Base-by-base conservation (phyloP, 2,797 vertebrate genomes). In the Myripristis jacobus region DNA sequence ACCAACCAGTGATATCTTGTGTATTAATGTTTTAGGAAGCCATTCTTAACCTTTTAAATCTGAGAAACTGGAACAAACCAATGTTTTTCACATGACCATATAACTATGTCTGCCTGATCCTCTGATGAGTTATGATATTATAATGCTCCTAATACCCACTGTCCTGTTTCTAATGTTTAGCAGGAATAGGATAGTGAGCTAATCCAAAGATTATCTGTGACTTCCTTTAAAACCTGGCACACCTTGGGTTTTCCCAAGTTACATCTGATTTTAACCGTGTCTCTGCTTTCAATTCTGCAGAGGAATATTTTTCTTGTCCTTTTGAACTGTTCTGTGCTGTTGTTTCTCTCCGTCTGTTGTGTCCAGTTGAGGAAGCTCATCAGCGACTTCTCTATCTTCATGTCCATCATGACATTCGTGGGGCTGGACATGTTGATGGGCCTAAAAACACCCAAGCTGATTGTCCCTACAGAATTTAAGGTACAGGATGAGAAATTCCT, bases 331-430 rank as follows among this genome's bases (percentile, higher is more conserved):
- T 54, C 27, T 54, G 6, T 31, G 25, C 34, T 16, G 6, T 13
- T 43, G 9, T 56, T 48, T 66, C 24, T 70, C 57, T 62, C 70
- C 12, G 7, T 71, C 3, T 66, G n/a, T 74, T 36, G 31, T 51
- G 41, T n/a, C 50, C 90, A 98, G 96, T 81, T 98, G 61, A 95
- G 96, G 89, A 97, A 97, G 82, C 95, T 97, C 73, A 95, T 98
- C 92, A 98, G 96, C 9, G 96, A 98, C 91, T 98, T 98, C 91
- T 96, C 96, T 18, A 98, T 98, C 94, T 96, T 97, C 91, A 92
- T 97, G 95, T 96, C 96, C 88, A 98, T 97, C 74, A 89, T 95
- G 90, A 94, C 92, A 1, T 96, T 97, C 85, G 95, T 96, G 84
- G 94, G 95, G 29, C 94, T 98, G 53, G 96, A 98, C 83, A 94